phyloP scores from a whole-genome alignment of 2,797 vertebrate genomes.

The Tympanoctomys barrerae region DNA sequence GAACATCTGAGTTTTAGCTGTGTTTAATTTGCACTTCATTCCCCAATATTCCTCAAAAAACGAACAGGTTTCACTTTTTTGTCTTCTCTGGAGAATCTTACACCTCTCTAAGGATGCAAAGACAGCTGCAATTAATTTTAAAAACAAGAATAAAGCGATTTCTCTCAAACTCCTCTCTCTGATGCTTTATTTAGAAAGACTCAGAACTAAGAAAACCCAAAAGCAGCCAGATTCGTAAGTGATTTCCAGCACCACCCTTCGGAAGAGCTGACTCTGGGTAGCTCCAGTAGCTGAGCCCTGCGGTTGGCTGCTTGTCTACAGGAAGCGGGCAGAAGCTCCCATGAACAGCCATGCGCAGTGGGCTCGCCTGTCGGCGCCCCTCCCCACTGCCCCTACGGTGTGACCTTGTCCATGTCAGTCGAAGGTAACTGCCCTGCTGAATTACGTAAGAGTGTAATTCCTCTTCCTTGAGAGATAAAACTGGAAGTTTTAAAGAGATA shows the following conservation, averaged over 20 bases:
- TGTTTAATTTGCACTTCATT: not conserved
- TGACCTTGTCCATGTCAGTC: not conserved
- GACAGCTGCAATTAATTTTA: not conserved
- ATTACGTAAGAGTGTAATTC: not conserved
- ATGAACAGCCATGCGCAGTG: fast-evolving
- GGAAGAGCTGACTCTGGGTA: not conserved
- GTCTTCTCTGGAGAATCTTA: slow-evolving; percentile 9
- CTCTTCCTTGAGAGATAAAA: slow-evolving; percentile 34
- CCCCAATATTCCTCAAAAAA: not conserved
- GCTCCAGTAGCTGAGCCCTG: not conserved
- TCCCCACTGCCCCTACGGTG: not conserved
- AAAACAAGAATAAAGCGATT: not conserved
- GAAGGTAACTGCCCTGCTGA: not conserved
- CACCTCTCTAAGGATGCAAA: not conserved
- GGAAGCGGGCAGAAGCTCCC: not conserved
- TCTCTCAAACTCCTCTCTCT: not conserved
- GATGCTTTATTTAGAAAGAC: slow-evolving; percentile 56
- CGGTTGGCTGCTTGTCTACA: not conserved
- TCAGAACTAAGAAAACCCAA: not conserved
- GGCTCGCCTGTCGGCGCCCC: not conserved
- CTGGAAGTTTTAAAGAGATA: slow-evolving; percentile 31
- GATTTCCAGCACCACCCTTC: not conserved
- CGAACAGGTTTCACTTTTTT: not conserved
- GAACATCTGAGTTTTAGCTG: slow-evolving; percentile 2
- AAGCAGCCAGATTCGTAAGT: not conserved